Base-by-base conservation (phyloP, 2,888 invertebrate genomes). In the Pelosia muscerda region DNA sequence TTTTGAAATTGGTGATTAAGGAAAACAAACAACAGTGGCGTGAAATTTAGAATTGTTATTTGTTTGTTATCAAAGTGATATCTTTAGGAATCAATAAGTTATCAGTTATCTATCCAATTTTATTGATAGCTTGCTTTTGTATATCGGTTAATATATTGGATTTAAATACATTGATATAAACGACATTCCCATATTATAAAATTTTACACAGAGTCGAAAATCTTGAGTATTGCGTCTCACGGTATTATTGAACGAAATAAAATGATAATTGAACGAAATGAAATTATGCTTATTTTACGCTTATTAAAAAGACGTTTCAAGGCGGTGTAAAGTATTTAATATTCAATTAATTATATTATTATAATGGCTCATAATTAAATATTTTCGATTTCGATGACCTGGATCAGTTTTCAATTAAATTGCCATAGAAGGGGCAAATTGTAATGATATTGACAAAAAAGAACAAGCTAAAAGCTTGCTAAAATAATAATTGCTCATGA, bases 31-130 rank as follows among this genome's bases (percentile, higher is more conserved):
- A 38, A 38, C 23, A 10, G 31, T 22, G 34, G 59, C 59, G 4
- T n/a, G 31, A 31, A 58, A 58, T n/a, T 58, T 13, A 31, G 22
- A 22, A 0, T 59, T 34, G 38, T 22, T 59, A 59, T 59, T 34
- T n/a, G 38, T 34, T 56, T 38, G 19, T 54, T 63, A 54, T 49
- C 49, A 15, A 62, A 4, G 9, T 22, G 9, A 31, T 31, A 31
- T 54, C 28, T 2, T 38, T n/a, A 38, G 38, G 19, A 38, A 63
- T 38, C 54, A 34, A 19, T n/a, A 5, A 38, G 10, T 56, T 63
- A 63, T 56, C 59, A 38, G 10, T 56, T 63, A 63, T 56, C 59
- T 38, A 9, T 23, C 10, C 2, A 34, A 22, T 59, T 28, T 62
- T 13, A 6, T 25, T 13, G 19, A 59, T 64, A 22, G 66, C 49